Evolutionary conservation across 1,140 invertebrate species (phyloP).

Genomic region (Drosophila kanapiae): DNA sequence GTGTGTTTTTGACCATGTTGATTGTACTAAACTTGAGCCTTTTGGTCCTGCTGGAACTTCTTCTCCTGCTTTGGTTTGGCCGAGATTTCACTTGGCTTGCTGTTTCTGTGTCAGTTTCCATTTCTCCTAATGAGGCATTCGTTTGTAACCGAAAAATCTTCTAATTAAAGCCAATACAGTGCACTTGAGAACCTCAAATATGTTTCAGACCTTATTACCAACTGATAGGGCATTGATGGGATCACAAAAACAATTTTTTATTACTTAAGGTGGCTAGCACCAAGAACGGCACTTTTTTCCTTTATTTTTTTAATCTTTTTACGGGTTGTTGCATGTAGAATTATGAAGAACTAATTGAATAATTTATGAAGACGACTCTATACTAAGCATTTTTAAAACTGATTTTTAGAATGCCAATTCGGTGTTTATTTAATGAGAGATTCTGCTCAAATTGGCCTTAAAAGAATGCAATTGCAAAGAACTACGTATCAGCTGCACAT

Average conservation of each 20-base stretch:
- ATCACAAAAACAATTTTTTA: background rate
- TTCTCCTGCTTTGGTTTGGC: slow-evolving; percentile 11
- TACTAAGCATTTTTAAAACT: too few species aligned
- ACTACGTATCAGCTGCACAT: too few species aligned
- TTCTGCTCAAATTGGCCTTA: too few species aligned
- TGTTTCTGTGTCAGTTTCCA: slow-evolving; percentile 12
- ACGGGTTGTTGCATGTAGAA: background rate
- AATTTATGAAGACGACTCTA: background rate
- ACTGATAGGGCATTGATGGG: background rate
- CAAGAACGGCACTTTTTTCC: background rate
- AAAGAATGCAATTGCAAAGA: too few species aligned
- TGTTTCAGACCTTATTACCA: background rate
- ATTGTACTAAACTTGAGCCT: slow-evolving; percentile 38
- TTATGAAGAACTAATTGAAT: background rate
- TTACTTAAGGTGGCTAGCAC: background rate
- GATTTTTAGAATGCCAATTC: too few species aligned
- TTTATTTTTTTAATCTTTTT: background rate
- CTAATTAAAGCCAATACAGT: slow-evolving; percentile 32
- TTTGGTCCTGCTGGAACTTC: slow-evolving; percentile 23
- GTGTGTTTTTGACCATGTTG: slow-evolving; percentile 29
- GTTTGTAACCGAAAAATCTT: slow-evolving; percentile 22
- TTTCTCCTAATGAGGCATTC: slow-evolving; percentile 47
- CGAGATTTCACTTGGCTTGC: slow-evolving; percentile 33
- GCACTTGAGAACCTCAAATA: background rate
- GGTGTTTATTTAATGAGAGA: too few species aligned